Evolutionary conservation across 2,113 vertebrate genomes (phyloP), one percentile per base, ranked within the genome.

Genomic region (Hippocampus zosterae): DNA sequence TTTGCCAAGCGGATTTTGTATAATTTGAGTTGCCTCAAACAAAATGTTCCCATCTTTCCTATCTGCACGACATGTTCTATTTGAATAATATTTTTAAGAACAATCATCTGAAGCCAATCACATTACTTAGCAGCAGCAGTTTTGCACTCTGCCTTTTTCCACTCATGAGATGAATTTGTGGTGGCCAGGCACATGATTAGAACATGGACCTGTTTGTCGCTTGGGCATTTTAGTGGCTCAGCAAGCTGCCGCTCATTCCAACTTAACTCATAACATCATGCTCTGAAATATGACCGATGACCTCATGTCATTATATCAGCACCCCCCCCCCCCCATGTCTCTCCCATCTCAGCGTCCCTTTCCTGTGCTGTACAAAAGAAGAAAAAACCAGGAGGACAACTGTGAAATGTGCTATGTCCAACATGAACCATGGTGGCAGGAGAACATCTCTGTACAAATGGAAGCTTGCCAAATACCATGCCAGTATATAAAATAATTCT

Each of bases 231-330:
- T 46, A 25, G 68, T 65, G 70, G 61, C 60, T 71, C 27, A 56
- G 57, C 66, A 72, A 56, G 44, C 56, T 67, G 53, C 60, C 62
- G 55, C 8, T 2, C 40, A 65, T 65, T 56, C 13, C 27, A 70
- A 29, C 25, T 33, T 12, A 70, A 66, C 29, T 67, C 40, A 37
- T 67, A 41, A 67, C 46, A 81, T 78, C 56, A 71, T 52, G 42
- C 60, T 41, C 69, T 84, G 25, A 27, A 71, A 72, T 48, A 37
- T 72, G 67, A 74, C 59, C 6, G 63, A 77, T 79, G 69, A 79
- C 71, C 69, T 77, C 48, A 68, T 57, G 60, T 73, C 41, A 72
- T 44, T 44, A n/a, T 46, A 72, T 68, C 69, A 48, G 15, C 33
- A 37, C 6, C 5, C 42, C 42, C 42, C 42, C 42, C 42, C 12